Evolutionary conservation across 2,888 invertebrate species (phyloP).

Genomic region (Synergus gifuensis): DNA sequence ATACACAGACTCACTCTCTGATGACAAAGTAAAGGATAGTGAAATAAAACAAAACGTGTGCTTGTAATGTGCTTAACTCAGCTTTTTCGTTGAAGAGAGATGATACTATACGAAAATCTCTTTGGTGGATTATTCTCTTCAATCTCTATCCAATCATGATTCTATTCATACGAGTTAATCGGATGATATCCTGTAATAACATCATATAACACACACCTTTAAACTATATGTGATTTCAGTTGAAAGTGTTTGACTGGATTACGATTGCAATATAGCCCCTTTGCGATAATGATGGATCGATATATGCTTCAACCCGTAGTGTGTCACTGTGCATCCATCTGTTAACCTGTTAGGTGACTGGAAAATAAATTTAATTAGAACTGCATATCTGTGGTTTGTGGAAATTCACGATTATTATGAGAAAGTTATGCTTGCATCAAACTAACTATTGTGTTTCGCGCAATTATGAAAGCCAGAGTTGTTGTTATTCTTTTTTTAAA

Average conservation of each 20-base stretch:
- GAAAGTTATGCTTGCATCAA: neutral
- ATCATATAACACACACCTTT: neutral
- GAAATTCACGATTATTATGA: neutral
- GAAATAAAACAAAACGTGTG: constrained; percentile 46
- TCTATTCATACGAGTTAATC: neutral
- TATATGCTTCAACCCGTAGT: too few relatives aligned
- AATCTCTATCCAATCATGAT: neutral
- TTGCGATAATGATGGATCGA: neutral
- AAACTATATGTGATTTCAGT: neutral
- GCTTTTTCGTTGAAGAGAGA: constrained; percentile 44
- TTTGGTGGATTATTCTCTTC: constrained; percentile 46
- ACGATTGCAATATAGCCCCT: neutral
- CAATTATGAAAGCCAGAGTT: neutral
- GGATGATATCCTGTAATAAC: neutral
- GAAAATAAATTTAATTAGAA: neutral
- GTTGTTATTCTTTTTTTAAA: neutral
- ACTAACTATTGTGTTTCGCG: neutral
- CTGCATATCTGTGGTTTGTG: neutral
- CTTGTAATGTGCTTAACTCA: constrained; percentile 47
- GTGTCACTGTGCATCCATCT: neutral
- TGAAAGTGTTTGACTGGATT: neutral
- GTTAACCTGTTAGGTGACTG: neutral
- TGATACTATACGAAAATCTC: constrained; percentile 38
- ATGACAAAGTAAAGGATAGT: constrained; percentile 52
- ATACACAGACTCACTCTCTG: constrained; percentile 44